A percentile compares a stretch with the other conserved stretches of the same genome.
phyloP scores from a whole-genome alignment of 2,797 vertebrate genomes.

The Chloroceryle amazona region DNA sequence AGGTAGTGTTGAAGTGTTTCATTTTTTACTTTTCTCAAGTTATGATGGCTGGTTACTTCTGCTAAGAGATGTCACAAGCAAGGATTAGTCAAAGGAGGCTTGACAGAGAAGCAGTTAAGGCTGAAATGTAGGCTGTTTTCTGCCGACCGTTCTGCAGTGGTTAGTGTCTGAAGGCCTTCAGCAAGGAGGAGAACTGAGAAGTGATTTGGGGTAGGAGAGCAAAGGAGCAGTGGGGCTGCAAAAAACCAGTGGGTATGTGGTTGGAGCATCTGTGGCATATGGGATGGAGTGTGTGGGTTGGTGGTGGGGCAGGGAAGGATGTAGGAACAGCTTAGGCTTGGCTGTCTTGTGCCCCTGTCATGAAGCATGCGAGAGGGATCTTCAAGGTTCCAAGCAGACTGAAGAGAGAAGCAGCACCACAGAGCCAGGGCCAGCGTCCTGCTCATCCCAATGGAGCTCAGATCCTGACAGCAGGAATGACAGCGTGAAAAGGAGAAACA shows the following conservation, averaged over 20 bases:
- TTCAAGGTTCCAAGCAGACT: background rate
- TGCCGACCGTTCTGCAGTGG: background rate
- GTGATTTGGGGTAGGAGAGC: background rate
- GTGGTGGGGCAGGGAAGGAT: background rate
- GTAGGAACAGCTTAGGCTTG: background rate
- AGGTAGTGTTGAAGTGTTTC: background rate
- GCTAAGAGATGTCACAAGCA: background rate
- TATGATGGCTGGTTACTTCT: background rate
- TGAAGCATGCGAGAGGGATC: background rate
- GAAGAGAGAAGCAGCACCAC: background rate
- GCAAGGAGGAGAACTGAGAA: background rate
- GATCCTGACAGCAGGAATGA: background rate
- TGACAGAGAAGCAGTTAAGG: background rate
- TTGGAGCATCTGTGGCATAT: background rate
- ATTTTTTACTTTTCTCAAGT: background rate
- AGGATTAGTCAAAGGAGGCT: background rate
- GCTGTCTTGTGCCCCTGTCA: background rate
- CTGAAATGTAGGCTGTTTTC: background rate
- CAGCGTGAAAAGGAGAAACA: background rate
- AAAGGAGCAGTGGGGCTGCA: background rate
- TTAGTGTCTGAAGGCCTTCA: background rate
- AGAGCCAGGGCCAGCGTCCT: background rate
- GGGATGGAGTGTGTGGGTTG: background rate
- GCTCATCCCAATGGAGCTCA: background rate
- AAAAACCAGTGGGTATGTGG: background rate